These are phyloP conservation scores for Sardinella longiceps DNA, from an alignment of 2,797 vertebrate genomes.

Conservation along the genomic window DNA sequence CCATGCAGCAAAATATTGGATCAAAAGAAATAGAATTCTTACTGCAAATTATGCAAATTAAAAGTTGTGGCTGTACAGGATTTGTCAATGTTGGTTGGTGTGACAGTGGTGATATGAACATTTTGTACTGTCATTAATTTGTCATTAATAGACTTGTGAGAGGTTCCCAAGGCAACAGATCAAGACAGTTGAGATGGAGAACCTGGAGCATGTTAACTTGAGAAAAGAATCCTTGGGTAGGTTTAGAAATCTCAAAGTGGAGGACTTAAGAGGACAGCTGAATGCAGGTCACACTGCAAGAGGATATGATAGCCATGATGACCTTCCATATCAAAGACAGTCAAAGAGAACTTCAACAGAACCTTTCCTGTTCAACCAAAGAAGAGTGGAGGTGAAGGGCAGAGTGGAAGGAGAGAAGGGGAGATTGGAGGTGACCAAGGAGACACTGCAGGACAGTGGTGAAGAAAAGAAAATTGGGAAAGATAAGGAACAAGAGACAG, in stretches of 20 bases:
- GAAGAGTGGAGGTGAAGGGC: neutral
- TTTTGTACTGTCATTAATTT: too few relatives aligned
- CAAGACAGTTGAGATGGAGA: too few relatives aligned
- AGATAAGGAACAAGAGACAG: neutral
- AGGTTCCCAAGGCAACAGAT: neutral
- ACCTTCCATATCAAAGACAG: too few relatives aligned
- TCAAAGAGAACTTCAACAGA: neutral
- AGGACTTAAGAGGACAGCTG: too few relatives aligned
- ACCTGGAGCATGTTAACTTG: neutral
- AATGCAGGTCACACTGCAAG: too few relatives aligned
- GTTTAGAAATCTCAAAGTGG: too few relatives aligned
- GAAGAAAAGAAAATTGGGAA: neutral
- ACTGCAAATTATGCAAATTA: too few relatives aligned
- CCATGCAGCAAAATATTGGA: neutral
- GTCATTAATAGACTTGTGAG: too few relatives aligned
- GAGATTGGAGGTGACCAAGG: neutral
- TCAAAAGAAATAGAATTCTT: too few relatives aligned
- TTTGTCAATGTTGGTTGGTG: neutral
- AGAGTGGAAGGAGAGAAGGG: neutral
- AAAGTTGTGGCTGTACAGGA: neutral
- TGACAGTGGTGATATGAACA: neutral
- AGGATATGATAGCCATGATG: too few relatives aligned
- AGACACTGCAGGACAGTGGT: neutral
- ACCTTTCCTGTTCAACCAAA: neutral
- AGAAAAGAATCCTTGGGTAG: too few relatives aligned